A percentile compares a stretch with the other conserved stretches of the same genome.
These are phyloP conservation scores for Arge pagana DNA, from an alignment of 2,888 invertebrate species.

Conservation along the genomic window DNA sequence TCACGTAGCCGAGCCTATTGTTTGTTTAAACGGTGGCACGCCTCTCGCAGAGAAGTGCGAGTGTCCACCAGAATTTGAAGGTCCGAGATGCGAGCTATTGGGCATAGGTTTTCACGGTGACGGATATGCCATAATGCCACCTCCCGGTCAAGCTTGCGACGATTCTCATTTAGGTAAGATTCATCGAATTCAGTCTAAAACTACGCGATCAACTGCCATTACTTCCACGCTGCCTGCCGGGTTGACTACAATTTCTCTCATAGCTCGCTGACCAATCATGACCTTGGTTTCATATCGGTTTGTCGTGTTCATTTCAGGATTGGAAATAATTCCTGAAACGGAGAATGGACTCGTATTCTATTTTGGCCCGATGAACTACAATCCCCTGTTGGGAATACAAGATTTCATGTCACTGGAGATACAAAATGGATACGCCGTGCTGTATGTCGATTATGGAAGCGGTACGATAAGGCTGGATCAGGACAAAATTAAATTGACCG, in stretches of 20 bases:
- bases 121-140: conserved; percentile 90
- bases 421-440: conserved; percentile 77
- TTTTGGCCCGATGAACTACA: conserved; percentile 78
- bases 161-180: conserved; percentile 65
- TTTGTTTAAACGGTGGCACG: conserved; percentile 80
- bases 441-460: conserved; percentile 87
- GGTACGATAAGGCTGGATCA: conserved; percentile 76
- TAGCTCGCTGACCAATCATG: no score
- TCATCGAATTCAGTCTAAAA: not conserved
- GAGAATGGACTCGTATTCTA: conserved; percentile 88
- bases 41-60: conserved; percentile 70
- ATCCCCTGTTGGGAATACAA: conserved; percentile 68
- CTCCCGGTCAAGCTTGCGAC: conserved; percentile 81
- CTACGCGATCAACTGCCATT: not conserved
- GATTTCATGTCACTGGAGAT: conserved; percentile 93
- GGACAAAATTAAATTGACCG: conserved; percentile 73
- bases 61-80: conserved; percentile 76
- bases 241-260: no score
- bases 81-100: conserved; percentile 89
- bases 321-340: conserved; percentile 79
- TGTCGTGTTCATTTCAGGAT: conserved; percentile 37
- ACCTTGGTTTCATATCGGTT: no score
- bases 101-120: conserved; percentile 87
- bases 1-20: conserved; percentile 60
- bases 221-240: no score